phyloP scores from a whole-genome alignment of 1,140 invertebrate genomes.

The Euura lappo region DNA sequence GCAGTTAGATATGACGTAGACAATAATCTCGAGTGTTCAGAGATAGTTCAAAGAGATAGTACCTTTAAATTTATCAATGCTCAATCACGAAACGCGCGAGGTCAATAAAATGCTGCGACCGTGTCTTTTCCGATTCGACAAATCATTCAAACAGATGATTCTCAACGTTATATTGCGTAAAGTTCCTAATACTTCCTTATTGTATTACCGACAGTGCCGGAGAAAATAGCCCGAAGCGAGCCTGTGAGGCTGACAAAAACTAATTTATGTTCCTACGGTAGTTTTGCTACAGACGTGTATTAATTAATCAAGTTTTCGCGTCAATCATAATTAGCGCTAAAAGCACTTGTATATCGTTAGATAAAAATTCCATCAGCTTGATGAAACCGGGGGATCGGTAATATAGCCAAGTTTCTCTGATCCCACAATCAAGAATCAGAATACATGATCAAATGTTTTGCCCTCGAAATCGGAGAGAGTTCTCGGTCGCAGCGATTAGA shows the following conservation, averaged over 20 bases:
- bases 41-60: background rate
- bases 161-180: too few species aligned
- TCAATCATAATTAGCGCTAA: constrained; percentile 50
- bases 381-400: background rate
- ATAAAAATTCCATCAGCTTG: background rate
- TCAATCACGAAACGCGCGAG: background rate
- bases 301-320: constrained; percentile 44
- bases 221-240: too few species aligned
- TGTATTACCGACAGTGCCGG: too few species aligned
- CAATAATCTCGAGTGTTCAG: background rate
- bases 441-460: background rate
- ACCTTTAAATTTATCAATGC: background rate
- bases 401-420: background rate
- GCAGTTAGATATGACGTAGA: background rate
- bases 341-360: constrained; percentile 43
- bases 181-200: too few species aligned
- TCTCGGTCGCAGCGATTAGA: background rate
- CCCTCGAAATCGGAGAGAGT: background rate
- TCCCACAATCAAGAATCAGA: background rate
- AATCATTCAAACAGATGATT: too few species aligned
- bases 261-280: background rate
- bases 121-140: too few species aligned
- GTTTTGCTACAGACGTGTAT: constrained; percentile 22
- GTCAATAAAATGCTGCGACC: background rate
- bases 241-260: too few species aligned